Evolutionary conservation across 2,888 invertebrate species (phyloP), one percentile per base, ranked within the genome.

Genomic region (Drosophila colorata): DNA sequence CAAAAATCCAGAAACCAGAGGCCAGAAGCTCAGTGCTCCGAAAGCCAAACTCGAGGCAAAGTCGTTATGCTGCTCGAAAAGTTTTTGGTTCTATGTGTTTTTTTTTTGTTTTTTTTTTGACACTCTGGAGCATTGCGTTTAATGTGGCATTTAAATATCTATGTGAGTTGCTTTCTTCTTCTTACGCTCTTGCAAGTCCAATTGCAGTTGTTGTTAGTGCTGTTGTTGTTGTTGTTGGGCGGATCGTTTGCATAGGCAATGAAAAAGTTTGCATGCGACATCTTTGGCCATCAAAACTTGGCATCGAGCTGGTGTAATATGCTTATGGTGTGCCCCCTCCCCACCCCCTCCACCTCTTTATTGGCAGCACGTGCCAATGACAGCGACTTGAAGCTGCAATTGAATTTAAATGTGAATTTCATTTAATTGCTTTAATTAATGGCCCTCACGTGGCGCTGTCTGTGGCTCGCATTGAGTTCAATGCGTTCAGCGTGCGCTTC

Each of bases 391-490:
- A 25, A 49, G 52, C 63, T 56, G 83, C 52, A 82, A 80, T 84
- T 78, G 87, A 87, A 82, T 84, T 82, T 69, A 69, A 87, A 84
- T 87, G 64, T 56, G 58, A 78, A 78, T 78, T 68, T 69, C 68
- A 70, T 81, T 73, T 78, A 85, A 82, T 85, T 81, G 75, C 86
- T 67, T 87, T 87, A 85, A 87, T 87, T 87, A 82, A 87, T 82
- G 66, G 67, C 48, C 41, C 47, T 70, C 65, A 49, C 69, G 64
- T 38, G 65, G 33, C 51, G 13, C 23, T 18, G 20, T 41, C 25
- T 52, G 37, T 46, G 46, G 47, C 56, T 16, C 33, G 20, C 31
- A 38, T 38, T 49, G 49, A 14, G 14, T 28, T 40, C 33, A 23
- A 38, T 35, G 58, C 44, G 20, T 66, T 41, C 53, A 44, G 9